Evolutionary conservation across 2,888 invertebrate species (phyloP), one percentile per base, ranked within the genome.

Genomic region (Spisula subtruncata): DNA sequence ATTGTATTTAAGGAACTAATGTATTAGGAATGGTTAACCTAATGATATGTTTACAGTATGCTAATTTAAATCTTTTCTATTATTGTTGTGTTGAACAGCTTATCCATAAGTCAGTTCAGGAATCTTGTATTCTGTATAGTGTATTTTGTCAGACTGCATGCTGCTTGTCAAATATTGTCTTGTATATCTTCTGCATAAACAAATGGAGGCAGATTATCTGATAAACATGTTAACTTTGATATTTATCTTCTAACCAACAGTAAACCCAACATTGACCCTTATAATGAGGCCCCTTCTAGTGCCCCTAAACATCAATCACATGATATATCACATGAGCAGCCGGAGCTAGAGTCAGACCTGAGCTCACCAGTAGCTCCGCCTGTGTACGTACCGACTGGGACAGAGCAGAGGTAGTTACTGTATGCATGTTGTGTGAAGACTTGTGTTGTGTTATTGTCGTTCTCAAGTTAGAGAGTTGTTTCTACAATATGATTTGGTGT

Each of bases 321-420:
- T 75, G 92, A 92, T 81, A 87, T 85, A 86, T 89, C 89, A 85
- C 84, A 81, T 91, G 91, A 91, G 56, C 85, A 85, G n/a, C n/a
- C n/a, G 81, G 92, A 90, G 82, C 89, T 89, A 82, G 87, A 54
- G 51, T 92, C 92, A 87, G 92, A 92, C 82, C 32, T 89, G 81
- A 88, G 92, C 82, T 84, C 89, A 56, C 91, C 89, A 71, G 35
- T 79, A 79, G 84, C 81, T 85, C 75, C 88, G 51, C 89, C 88
- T 20, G 91, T 91, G 35, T 91, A 90, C 91, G 90, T 92, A 25
- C 92, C 92, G 0, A 92, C 92, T 51, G 91, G 87, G 66, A 85
- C 86, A 32, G 87, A 90, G 41, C 88, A 60, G 80, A 92, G 92
- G 92, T 92, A 92, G 90, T 60, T n/a, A 51, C 46, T 14, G 8